These are phyloP conservation scores for Heterocephalus glaber DNA, from an alignment of 2,113 vertebrate genomes.

Conservation along the genomic window DNA sequence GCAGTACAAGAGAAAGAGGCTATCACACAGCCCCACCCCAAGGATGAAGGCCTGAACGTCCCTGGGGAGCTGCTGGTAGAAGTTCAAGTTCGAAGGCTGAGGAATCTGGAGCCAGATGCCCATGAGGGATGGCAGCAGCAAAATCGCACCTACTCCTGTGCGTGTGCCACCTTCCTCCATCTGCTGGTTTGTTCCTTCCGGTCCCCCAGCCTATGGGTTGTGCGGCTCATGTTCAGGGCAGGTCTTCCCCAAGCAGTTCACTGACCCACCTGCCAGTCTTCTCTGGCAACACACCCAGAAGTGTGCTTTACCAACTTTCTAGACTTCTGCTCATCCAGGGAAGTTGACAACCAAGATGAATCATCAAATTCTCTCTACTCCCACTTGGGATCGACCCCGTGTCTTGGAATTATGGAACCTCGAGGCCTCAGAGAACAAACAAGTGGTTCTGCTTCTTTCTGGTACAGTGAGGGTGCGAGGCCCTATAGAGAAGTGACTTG, in stretches of 20 bases:
- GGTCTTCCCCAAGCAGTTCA: background rate
- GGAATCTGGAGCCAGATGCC: background rate
- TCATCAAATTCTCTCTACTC: fast-evolving
- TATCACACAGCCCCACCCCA: no score
- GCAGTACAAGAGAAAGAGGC: background rate
- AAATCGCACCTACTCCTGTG: background rate
- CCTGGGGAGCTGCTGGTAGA: background rate
- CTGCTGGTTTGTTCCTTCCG: background rate
- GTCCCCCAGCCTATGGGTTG: background rate
- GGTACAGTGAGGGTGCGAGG: background rate
- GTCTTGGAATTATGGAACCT: background rate
- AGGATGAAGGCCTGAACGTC: background rate
- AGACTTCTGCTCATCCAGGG: background rate
- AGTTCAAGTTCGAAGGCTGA: background rate
- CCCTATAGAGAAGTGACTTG: background rate
- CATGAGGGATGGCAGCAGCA: background rate
- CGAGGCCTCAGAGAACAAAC: background rate
- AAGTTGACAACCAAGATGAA: background rate
- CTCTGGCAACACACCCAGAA: background rate
- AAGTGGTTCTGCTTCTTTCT: background rate
- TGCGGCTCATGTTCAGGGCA: background rate
- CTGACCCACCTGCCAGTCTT: background rate
- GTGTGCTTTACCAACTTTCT: background rate
- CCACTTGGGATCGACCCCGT: background rate
- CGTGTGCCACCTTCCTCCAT: fast-evolving